These are phyloP conservation scores for Pyrgilauda ruficollis DNA, from an alignment of 2,113 vertebrate species.

Conservation along the genomic window DNA sequence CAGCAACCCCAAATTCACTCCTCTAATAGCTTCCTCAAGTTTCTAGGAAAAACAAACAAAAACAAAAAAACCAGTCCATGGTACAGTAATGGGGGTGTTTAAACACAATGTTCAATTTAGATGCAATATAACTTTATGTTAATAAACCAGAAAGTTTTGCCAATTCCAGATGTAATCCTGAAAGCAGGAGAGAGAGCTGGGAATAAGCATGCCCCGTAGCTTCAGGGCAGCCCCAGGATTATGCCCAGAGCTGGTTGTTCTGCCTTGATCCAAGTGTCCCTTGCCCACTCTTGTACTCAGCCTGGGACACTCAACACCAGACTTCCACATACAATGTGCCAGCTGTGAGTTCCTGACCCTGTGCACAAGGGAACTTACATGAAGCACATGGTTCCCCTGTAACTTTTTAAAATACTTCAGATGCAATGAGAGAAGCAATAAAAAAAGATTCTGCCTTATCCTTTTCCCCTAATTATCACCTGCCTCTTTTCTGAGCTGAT, in stretches of 20 bases:
- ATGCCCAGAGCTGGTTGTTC: conserved; percentile 21
- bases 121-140: neutral
- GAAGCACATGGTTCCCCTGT: neutral
- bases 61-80: neutral
- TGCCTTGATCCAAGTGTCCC: neutral
- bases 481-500: neutral
- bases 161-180: conserved; percentile 1
- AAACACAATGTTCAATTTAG: neutral
- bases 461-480: neutral
- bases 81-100: neutral
- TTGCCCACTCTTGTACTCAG: neutral
- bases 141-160: neutral
- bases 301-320: neutral
- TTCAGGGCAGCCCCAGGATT: conserved; percentile 1
- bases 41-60: conserved; percentile 54
- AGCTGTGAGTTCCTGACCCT: neutral
- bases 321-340: neutral
- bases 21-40: conserved; percentile 22
- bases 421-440: neutral
- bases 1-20: conserved; percentile 23
- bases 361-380: neutral
- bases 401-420: neutral
- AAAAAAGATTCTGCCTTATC: neutral
- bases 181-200: neutral
- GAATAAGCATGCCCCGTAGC: neutral